These are phyloP conservation scores for Hippoglossus stenolepis DNA, from an alignment of 2,113 vertebrate species.

Conservation along the genomic window DNA sequence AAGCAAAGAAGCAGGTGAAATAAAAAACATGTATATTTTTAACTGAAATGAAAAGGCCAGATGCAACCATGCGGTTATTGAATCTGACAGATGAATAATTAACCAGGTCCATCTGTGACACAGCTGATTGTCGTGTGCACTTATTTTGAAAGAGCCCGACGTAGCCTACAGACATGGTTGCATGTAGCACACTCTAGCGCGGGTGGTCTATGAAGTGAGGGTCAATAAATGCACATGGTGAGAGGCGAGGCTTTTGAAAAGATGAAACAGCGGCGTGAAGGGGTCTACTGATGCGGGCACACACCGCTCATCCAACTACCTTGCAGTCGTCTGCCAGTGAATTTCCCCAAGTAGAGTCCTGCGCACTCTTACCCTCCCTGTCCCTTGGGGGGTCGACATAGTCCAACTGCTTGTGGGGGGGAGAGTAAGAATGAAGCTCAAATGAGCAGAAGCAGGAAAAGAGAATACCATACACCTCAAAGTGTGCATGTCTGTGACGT, in stretches of 20 bases:
- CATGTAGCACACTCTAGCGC: conserved; percentile 58
- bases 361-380: conserved; percentile 81
- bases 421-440: conserved; percentile 80
- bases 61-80: conserved; percentile 74
- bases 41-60: conserved; percentile 53
- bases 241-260: conserved; percentile 50
- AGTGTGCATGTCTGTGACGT: conserved; percentile 60
- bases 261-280: conserved; percentile 52
- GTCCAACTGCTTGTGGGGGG: conserved; percentile 83
- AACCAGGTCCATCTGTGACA: neutral
- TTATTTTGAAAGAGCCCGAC: conserved; percentile 10
- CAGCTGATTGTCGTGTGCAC: conserved; percentile 4
- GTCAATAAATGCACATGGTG: conserved; percentile 41
- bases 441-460: conserved; percentile 65
- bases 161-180: conserved; percentile 61
- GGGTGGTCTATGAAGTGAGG: conserved; percentile 38
- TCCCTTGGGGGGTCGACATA: conserved; percentile 77
- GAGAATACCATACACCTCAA: conserved; percentile 61
- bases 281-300: conserved; percentile 52
- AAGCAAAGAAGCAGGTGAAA: conserved; percentile 16
- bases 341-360: conserved; percentile 84
- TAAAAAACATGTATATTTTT: conserved; percentile 39
- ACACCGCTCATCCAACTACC: conserved; percentile 79
- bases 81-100: conserved; percentile 27
- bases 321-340: conserved; percentile 85